Evolutionary conservation across 1,140 invertebrate species (phyloP).

Genomic region (Lerema accius): DNA sequence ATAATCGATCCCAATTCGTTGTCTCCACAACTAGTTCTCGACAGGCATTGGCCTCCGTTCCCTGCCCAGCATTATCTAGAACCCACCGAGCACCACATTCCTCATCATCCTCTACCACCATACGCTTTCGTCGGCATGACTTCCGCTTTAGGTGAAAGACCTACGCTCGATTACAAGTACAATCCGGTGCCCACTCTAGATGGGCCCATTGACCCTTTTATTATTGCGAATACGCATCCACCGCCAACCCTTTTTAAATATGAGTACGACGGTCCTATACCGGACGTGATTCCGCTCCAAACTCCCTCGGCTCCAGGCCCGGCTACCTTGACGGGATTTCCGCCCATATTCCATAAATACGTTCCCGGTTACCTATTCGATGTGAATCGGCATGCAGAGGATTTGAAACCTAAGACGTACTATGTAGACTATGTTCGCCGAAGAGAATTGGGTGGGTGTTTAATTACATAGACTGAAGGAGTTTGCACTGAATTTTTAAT

Average conservation of each 20-base stretch:
- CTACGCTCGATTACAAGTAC: constrained; percentile 71
- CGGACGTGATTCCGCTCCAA: constrained; percentile 59
- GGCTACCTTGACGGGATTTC: constrained; percentile 68
- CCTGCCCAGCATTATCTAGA: constrained; percentile 74
- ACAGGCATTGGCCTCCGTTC: constrained; percentile 74
- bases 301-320: constrained; percentile 64
- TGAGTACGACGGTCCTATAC: constrained; percentile 70
- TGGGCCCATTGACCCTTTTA: constrained; percentile 68
- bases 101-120: constrained; percentile 64
- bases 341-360: constrained; percentile 75
- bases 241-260: constrained; percentile 71
- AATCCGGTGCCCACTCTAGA: constrained; percentile 67
- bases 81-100: constrained; percentile 58
- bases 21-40: constrained; percentile 63
- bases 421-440: constrained; percentile 78
- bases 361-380: constrained; percentile 75
- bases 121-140: constrained; percentile 75
- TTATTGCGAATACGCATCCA: constrained; percentile 56
- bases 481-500: constrained; percentile 44
- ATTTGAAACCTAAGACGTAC: constrained; percentile 77
- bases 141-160: constrained; percentile 65
- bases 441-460: constrained; percentile 80
- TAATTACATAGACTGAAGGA: constrained; percentile 71
- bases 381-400: constrained; percentile 70
- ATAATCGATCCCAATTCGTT: constrained; percentile 66